phyloP scores from a whole-genome alignment of 2,888 invertebrate species.

The Arctia plantaginis region DNA sequence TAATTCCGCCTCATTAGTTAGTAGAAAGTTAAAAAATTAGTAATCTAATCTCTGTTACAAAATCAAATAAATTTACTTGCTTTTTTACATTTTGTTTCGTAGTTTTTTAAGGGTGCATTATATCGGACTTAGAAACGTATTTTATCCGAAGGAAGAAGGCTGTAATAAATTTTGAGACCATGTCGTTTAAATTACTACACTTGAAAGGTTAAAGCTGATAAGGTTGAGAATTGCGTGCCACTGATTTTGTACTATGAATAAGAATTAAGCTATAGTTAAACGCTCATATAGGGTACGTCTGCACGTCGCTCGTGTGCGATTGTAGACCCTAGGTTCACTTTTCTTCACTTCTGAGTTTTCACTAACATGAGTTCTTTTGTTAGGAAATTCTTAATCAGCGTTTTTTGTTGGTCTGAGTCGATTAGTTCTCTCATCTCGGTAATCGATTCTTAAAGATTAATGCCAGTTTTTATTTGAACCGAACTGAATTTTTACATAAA shows the following conservation, averaged over 20 bases:
- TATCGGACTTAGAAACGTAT: not conserved
- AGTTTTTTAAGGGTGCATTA: not conserved
- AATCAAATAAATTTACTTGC: not conserved
- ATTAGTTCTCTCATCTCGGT: no score
- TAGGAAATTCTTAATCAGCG: no score
- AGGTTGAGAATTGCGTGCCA: not conserved
- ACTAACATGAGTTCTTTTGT: no score
- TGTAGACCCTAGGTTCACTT: not conserved
- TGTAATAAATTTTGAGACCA: not conserved
- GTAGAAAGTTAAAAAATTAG: not conserved
- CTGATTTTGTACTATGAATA: not conserved
- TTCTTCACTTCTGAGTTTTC: no score
- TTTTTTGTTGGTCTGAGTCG: no score
- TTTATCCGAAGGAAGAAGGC: not conserved
- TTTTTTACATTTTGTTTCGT: not conserved
- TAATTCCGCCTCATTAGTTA: no score
- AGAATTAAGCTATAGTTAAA: not conserved
- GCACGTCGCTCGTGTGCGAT: not conserved
- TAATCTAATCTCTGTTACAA: not conserved
- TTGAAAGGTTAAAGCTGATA: slow-evolving; percentile 1
- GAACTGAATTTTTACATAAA: no score
- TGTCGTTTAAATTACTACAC: not conserved
- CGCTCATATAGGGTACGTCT: not conserved
- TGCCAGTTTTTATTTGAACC: no score
- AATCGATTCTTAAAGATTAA: no score